These are phyloP conservation scores for Naja naja DNA, from an alignment of 2,113 vertebrate species.

Conservation along the genomic window DNA sequence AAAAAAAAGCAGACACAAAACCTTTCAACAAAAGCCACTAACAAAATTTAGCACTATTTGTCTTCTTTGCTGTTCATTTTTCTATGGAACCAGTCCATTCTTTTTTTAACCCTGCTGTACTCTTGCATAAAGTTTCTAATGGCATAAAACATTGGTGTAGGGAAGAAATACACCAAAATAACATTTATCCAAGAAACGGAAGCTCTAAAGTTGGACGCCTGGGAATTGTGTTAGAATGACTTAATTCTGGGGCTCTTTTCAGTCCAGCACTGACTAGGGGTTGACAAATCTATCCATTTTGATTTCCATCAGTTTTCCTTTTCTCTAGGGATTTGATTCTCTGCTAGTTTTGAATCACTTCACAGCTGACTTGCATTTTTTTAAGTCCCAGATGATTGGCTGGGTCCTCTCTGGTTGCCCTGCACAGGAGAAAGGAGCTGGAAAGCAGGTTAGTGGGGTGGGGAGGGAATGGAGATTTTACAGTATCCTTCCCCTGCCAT, in stretches of 20 bases:
- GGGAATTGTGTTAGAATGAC: neutral
- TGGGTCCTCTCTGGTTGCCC: no score
- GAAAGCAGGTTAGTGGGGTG: no score
- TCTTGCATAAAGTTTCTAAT: conserved; percentile 34
- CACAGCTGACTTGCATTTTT: neutral
- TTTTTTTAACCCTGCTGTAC: conserved; percentile 56
- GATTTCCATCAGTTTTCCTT: neutral
- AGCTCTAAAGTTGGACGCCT: neutral
- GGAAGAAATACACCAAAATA: neutral
- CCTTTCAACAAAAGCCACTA: neutral
- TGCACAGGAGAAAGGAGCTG: no score
- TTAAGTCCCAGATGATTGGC: neutral
- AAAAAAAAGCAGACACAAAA: neutral
- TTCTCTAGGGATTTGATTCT: neutral
- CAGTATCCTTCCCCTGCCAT: no score
- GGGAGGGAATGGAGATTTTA: no score
- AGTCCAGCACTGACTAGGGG: neutral
- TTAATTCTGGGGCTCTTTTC: neutral
- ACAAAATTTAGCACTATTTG: conserved; percentile 23
- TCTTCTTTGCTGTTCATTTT: conserved; percentile 32
- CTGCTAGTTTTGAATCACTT: neutral
- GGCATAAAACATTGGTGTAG: neutral
- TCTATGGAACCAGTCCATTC: conserved; percentile 48
- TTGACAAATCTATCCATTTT: neutral
- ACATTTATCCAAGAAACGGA: neutral